Conservation (phyloP, 1,140 invertebrate genomes). For the Conus betulinus region DNA sequence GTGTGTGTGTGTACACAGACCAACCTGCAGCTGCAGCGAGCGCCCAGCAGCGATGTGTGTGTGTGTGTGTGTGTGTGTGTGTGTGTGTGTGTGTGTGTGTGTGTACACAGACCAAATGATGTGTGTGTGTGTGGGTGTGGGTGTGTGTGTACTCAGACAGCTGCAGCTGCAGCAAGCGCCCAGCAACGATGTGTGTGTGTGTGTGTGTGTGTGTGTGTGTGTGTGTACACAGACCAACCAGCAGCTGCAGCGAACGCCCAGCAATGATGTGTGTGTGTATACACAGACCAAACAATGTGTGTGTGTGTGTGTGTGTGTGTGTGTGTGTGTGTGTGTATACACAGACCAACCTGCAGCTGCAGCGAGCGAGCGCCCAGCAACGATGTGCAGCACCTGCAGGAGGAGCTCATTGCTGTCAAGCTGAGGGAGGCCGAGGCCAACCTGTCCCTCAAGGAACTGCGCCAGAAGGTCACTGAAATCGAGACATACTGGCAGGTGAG, state of each 20-base stretch:
- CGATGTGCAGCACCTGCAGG: slow-evolving; percentile 80
- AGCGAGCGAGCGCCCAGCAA: slow-evolving; percentile 78
- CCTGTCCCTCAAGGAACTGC: slow-evolving; percentile 71
- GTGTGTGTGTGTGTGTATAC: slow-evolving; percentile 30
- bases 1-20: too few relatives aligned
- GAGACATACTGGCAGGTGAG: slow-evolving; percentile 69
- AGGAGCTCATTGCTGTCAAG: slow-evolving; percentile 98
- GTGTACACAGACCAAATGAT: slow-evolving; percentile 80
- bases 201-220: not conserved
- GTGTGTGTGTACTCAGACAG: too few relatives aligned
- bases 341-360: slow-evolving; percentile 89
- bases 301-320: too few relatives aligned
- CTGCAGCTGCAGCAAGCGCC: too few relatives aligned
- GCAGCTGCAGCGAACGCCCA: slow-evolving; percentile 81
- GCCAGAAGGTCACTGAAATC: slow-evolving; percentile 67
- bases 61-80: too few relatives aligned
- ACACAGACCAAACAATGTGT: too few relatives aligned
- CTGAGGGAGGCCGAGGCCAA: slow-evolving; percentile 97
- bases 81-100: not conserved
- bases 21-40: too few relatives aligned
- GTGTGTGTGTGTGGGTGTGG: slow-evolving; percentile 29
- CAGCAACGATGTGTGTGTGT: not conserved
- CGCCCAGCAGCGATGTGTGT: not conserved
- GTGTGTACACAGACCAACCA: slow-evolving; percentile 84
- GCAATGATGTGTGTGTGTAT: slow-evolving; percentile 59